These are phyloP conservation scores for Pseudochromis fuscus DNA, from an alignment of 2,797 vertebrate genomes.

Conservation along the genomic window DNA sequence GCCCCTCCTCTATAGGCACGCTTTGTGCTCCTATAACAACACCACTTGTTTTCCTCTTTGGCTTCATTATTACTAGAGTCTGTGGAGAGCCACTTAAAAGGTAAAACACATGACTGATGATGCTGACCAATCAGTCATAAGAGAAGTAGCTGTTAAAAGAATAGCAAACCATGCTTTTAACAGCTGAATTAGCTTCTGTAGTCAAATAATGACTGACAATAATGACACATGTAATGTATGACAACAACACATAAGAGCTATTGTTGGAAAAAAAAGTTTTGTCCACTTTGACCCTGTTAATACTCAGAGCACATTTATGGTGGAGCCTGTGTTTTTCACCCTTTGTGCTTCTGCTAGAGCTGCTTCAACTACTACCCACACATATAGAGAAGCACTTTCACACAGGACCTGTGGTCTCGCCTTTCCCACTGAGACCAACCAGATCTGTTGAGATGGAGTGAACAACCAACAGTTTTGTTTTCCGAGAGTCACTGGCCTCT, in stretches of 20 bases:
- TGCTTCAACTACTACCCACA: conserved; percentile 8
- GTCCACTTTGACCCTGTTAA: not conserved
- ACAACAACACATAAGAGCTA: no score
- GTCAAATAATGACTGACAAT: no score
- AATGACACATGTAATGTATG: no score
- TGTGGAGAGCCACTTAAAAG: no score
- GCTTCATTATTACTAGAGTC: no score
- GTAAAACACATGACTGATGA: not conserved
- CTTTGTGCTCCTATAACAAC: not conserved
- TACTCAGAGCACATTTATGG: not conserved
- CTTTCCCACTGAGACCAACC: conserved; percentile 8
- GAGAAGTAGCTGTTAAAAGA: no score
- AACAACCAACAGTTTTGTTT: conserved; percentile 27
- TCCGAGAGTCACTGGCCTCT: conserved; percentile 7
- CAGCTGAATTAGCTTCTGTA: no score
- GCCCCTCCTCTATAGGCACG: not conserved
- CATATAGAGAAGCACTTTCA: not conserved
- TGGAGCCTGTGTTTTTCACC: not conserved
- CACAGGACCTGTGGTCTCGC: conserved; percentile 4
- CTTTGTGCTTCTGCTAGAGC: not conserved
- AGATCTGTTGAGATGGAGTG: conserved; percentile 12
- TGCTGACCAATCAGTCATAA: no score
- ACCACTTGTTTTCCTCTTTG: not conserved
- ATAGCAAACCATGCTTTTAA: not conserved
- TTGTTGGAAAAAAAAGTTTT: no score